These are phyloP conservation scores for Syngnathus rostellatus DNA, from an alignment of 2,797 vertebrate genomes.

Conservation along the genomic window DNA sequence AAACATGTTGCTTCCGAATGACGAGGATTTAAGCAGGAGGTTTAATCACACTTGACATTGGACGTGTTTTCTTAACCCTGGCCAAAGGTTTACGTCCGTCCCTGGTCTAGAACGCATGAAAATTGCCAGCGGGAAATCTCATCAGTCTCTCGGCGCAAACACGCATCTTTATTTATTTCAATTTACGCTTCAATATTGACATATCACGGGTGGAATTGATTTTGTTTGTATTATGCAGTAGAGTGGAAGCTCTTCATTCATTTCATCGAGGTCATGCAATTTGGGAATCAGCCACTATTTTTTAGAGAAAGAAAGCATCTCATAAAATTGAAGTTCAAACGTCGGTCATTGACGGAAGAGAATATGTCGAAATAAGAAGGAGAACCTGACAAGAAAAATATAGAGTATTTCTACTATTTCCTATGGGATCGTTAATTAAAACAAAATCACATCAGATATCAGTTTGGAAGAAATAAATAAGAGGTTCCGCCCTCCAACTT, in stretches of 20 bases:
- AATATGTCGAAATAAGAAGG: too few relatives aligned
- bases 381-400: too few relatives aligned
- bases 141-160: conserved; percentile 1
- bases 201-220: neutral
- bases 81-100: conserved; percentile 28
- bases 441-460: conserved; percentile 15
- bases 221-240: neutral
- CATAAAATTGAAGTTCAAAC: too few relatives aligned
- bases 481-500: conserved; percentile 19
- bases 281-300: neutral
- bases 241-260: neutral
- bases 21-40: conserved; percentile 31
- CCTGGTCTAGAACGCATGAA: conserved; percentile 26
- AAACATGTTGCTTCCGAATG: conserved; percentile 46
- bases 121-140: conserved; percentile 14
- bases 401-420: neutral
- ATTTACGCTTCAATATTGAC: neutral
- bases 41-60: conserved; percentile 35
- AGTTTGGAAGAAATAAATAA: conserved; percentile 6
- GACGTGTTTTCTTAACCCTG: conserved; percentile 35
- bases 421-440: neutral
- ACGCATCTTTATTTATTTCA: neutral
- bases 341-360: too few relatives aligned
- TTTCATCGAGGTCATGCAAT: neutral
- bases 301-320: too few relatives aligned